These are phyloP conservation scores for Drosophila ustulata DNA, from an alignment of 2,888 invertebrate genomes.

Conservation along the genomic window DNA sequence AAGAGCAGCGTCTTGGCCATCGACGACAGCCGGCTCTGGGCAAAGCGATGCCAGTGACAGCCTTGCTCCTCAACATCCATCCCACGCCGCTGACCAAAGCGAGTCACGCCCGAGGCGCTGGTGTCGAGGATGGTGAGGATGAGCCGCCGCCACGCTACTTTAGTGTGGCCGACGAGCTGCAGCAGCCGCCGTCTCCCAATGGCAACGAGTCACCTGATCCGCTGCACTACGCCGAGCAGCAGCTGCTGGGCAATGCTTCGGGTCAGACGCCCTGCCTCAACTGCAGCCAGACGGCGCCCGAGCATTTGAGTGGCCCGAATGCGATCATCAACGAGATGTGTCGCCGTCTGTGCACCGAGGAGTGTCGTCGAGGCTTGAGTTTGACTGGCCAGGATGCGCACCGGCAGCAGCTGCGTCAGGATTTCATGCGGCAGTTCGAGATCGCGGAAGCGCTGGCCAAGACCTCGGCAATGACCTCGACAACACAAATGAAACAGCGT, in stretches of 20 bases:
- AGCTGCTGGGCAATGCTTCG: constrained; percentile 52
- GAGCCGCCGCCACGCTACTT: constrained; percentile 81
- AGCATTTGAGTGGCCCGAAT: constrained; percentile 38
- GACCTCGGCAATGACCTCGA: constrained; percentile 87
- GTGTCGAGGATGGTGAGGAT: constrained; percentile 56
- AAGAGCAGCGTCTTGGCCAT: constrained; percentile 73
- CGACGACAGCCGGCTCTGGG: constrained; percentile 82
- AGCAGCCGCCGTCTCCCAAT: constrained; percentile 52
- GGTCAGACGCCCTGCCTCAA: constrained; percentile 71
- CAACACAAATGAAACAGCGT: constrained; percentile 86
- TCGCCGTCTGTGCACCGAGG: constrained; percentile 76
- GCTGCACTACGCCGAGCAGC: constrained; percentile 27
- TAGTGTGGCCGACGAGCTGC: constrained; percentile 42
- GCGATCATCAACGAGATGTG: constrained; percentile 81
- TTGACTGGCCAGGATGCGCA: constrained; percentile 54
- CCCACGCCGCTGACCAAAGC: constrained; percentile 43
- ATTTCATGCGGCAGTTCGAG: constrained; percentile 85
- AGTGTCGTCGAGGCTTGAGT: constrained; percentile 73
- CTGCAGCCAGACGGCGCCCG: constrained; percentile 63
- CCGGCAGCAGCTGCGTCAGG: constrained; percentile 60
- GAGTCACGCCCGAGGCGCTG: constrained; percentile 53
- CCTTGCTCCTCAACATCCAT: constrained; percentile 81
- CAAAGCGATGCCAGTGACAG: constrained; percentile 84
- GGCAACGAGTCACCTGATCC: constrained; percentile 34
- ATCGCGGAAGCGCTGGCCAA: constrained; percentile 87